Base-by-base conservation (phyloP, 2,888 invertebrate species). In the Lepidocyrtinus sp. region DNA sequence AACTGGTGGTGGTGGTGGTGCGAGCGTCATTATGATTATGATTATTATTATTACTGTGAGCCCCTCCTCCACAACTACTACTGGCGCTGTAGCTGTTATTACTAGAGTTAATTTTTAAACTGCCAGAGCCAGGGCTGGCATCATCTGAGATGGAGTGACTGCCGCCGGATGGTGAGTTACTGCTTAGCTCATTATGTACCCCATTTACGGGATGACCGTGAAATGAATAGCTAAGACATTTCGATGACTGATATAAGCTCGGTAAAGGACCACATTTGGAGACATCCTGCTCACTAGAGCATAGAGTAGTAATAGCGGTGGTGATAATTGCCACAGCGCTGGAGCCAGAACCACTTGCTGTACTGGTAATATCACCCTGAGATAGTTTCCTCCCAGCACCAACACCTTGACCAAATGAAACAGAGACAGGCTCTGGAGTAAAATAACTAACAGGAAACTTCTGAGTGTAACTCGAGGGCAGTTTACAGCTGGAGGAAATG, bases 361-460 rank as follows among this genome's bases (percentile, higher is more conserved):
- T 27, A 19, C 27, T 67, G 63, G 64, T 36, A 36, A 5, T 36
- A 36, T 5, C 5, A 36, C 36, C 36, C n/a, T n/a, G n/a, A n/a
- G n/a, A n/a, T n/a, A n/a, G n/a, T n/a, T n/a, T n/a, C n/a, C n/a
- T n/a, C n/a, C n/a, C n/a, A 21, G 21, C 21, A 71, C 61, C 26
- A 27, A 26, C 25, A 55, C 59, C 70, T 36, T 27, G 21, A 59
- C n/a, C n/a, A n/a, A n/a, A n/a, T n/a, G n/a, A n/a, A n/a, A n/a
- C 50, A 50, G 50, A 50, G 50, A 17, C 50, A 50, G 81, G 76
- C 27, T 81, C 79, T 46, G 85, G 85, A 62, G 85, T 85, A 46
- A 83, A 85, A 75, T 85, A 85, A 74, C 83, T 83, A 79, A 85
- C 82, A 61, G 85, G 85, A 36, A 85, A 85, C 69, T 84, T 85